phyloP scores from a whole-genome alignment of 2,113 vertebrate species.

The Cranoglanis bouderius region DNA sequence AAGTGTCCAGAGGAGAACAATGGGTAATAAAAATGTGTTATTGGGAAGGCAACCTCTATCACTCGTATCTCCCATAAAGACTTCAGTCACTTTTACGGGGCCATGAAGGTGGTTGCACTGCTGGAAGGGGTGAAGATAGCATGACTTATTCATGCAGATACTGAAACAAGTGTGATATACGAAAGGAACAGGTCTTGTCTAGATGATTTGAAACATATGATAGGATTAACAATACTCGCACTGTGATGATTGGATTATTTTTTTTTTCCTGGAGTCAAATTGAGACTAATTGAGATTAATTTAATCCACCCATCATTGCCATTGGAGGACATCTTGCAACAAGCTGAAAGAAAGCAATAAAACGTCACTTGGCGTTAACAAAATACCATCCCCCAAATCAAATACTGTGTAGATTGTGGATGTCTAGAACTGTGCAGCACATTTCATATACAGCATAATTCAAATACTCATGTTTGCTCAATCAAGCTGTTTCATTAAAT shows the following conservation, averaged over 20 bases:
- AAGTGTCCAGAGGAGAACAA: conserved; percentile 55
- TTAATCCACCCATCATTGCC: not conserved
- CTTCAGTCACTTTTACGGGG: conserved; percentile 71
- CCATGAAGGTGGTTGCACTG: conserved; percentile 56
- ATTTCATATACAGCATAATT: not conserved
- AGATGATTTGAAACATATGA: conserved; percentile 20
- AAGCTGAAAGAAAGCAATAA: not conserved
- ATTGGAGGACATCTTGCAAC: not conserved
- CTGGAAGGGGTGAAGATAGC: conserved; percentile 57
- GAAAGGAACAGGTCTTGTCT: conserved; percentile 55
- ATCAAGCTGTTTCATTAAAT: not conserved
- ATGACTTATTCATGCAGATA: conserved; percentile 72
- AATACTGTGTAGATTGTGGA: not conserved
- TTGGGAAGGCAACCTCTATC: conserved; percentile 68
- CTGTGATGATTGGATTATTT: not conserved
- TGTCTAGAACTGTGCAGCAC: not conserved
- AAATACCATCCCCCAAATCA: not conserved
- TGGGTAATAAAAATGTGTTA: conserved; percentile 70
- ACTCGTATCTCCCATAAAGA: conserved; percentile 76
- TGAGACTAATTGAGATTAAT: not conserved
- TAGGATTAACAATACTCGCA: not conserved
- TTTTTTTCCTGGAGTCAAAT: not conserved
- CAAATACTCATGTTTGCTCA: not conserved
- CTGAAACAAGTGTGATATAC: conserved; percentile 60
- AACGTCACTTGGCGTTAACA: not conserved